Base-by-base conservation (phyloP, 2,888 invertebrate genomes). In the Plebejus anna region DNA sequence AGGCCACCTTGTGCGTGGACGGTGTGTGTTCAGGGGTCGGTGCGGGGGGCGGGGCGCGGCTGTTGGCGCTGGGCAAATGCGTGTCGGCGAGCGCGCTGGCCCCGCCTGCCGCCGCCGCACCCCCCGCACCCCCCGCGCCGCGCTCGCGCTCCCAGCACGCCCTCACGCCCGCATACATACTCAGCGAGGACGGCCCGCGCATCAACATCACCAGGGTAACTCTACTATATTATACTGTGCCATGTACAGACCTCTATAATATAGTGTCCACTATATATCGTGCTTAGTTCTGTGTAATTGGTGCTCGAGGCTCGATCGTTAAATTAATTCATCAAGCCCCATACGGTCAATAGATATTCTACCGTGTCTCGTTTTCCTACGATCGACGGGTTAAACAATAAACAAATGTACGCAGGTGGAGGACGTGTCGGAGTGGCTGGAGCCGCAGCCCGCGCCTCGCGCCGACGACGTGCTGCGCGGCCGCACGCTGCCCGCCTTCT, bases 351-450 rank as follows among this genome's bases (percentile, higher is more conserved):
- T 22, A 22, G 22, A 22, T 22, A 22, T 22, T 22, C 22, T 22
- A 22, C 22, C 22, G 22, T 22, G 22, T 22, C 22, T 22, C 22
- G 22, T 22, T 22, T 22, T 22, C 22, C 22, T 22, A 22, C 22
- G 22, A 22, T 22, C 22, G 22, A 22, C 22, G 22, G 22, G 22
- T 22, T 32, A 32, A 32, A 32, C 32, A 32, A 32, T 32, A 32
- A 32, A 32, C 32, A 32, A 32, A 32, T 32, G 32, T 32, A 32
- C 77, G 0, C 82, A 91, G 92, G 94, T 94, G 82, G 92, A 92
- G 79, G 92, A 94, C 82, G 92, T 94, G 75, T 87, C 88, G 0
- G 85, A 87, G 75, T 94, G 94, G 94, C 84, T 94, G 76, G 94
- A 93, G 0, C 87, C 89, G 0, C 86, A 88, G 0, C 89, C 90